Percentiles rank a stretch among this genome's conserved stretches.
Conservation (phyloP, 92 coral and sea anemone genomes). For the Siderastrea siderea region DNA sequence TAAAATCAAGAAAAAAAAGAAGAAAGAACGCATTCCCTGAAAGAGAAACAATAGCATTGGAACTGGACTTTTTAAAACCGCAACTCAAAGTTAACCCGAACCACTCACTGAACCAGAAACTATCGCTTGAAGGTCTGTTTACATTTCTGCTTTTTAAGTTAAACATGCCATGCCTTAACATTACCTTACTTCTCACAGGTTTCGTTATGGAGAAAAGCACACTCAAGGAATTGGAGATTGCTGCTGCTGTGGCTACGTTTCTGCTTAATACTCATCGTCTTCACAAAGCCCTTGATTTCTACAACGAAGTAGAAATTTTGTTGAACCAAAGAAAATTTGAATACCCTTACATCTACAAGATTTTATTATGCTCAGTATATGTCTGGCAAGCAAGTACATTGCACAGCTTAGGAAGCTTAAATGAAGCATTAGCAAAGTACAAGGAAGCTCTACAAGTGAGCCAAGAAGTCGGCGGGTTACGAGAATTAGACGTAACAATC, state of each 20-base stretch:
- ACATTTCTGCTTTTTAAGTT: no score
- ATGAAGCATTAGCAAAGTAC: background rate
- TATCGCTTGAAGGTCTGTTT: no score
- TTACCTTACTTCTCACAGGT: no score
- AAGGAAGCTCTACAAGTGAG: background rate
- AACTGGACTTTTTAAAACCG: no score
- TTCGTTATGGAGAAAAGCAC: background rate
- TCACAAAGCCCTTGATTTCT: constrained; percentile 18
- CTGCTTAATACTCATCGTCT: background rate
- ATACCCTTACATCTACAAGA: no score
- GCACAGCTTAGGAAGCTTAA: background rate
- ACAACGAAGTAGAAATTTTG: background rate
- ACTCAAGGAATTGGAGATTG: background rate
- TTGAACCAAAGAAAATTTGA: background rate
- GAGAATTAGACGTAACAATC: background rate
- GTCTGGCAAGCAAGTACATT: background rate
- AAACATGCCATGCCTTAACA: no score
- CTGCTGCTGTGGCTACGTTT: background rate
- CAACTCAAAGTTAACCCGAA: no score
- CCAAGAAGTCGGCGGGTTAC: background rate
- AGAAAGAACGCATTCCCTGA: no score
- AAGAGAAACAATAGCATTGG: no score
- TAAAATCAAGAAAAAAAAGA: no score
- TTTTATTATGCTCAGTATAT: background rate
- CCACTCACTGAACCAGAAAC: no score